Evolutionary conservation across 2,797 vertebrate genomes (phyloP).

Genomic region (Halcyon smyrnensis): DNA sequence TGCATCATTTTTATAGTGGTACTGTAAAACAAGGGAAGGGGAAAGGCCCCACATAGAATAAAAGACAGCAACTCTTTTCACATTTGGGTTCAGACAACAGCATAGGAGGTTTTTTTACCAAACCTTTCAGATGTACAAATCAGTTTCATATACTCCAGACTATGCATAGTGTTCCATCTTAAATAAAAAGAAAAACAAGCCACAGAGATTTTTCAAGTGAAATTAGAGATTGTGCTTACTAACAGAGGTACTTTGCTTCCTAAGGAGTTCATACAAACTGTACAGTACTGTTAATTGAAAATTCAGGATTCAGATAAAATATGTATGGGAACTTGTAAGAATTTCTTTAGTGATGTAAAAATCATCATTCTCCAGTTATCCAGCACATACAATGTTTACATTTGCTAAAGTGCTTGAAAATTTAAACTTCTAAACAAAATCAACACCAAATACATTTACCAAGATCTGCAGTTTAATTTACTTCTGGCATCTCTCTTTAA

Average conservation of each 20-base stretch:
- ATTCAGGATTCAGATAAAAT: background rate
- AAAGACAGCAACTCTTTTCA: background rate
- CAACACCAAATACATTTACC: background rate
- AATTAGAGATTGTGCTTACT: background rate
- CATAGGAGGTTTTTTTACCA: rapidly evolving
- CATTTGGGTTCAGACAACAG: background rate
- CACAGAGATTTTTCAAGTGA: background rate
- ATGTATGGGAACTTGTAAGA: background rate
- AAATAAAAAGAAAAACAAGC: background rate
- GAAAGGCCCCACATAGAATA: background rate
- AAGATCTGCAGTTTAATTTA: background rate
- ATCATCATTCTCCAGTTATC: background rate
- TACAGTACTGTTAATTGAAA: background rate
- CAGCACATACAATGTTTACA: background rate
- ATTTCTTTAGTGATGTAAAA: background rate
- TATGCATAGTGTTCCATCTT: background rate
- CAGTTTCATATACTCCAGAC: background rate
- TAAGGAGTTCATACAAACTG: background rate
- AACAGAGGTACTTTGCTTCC: background rate
- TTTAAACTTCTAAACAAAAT: too few species aligned
- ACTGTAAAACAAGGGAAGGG: background rate
- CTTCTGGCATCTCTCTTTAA: background rate
- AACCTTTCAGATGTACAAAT: background rate
- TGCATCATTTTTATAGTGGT: background rate
- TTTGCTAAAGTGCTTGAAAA: background rate